These are phyloP conservation scores for Heliothis subflexa DNA, from an alignment of 1,140 invertebrate species.

Conservation along the genomic window DNA sequence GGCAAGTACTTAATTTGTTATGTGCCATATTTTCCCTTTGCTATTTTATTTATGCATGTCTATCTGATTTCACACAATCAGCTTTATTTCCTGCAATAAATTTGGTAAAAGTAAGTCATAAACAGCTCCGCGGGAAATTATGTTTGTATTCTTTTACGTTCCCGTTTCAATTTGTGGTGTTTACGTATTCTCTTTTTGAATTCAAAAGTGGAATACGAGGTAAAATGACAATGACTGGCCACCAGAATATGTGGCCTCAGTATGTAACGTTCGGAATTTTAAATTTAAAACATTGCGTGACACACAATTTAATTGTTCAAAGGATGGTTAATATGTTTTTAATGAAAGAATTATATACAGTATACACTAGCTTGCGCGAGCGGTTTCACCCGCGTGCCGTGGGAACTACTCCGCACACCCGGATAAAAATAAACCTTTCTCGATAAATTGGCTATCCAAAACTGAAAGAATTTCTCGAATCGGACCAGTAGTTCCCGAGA, in stretches of 20 bases:
- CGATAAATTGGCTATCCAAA: too few relatives aligned
- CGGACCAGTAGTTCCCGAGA: too few relatives aligned
- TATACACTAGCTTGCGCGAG: too few relatives aligned
- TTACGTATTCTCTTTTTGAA: conserved; percentile 10
- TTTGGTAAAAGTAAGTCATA: conserved; percentile 12
- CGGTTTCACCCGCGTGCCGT: too few relatives aligned
- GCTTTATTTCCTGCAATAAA: conserved; percentile 17
- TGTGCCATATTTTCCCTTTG: not conserved
- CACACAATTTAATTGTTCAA: too few relatives aligned
- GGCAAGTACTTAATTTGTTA: not conserved
- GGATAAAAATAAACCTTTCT: too few relatives aligned
- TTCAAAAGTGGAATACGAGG: conserved; percentile 1
- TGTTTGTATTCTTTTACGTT: conserved; percentile 16
- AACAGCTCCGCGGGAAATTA: conserved; percentile 11
- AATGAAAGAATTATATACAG: too few relatives aligned
- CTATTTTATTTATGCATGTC: not conserved
- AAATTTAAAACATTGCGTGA: conserved; percentile 9
- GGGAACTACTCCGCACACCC: too few relatives aligned
- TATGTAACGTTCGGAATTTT: not conserved
- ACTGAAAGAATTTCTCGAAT: too few relatives aligned
- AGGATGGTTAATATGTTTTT: too few relatives aligned
- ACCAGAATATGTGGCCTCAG: not conserved
- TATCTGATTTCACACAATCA: not conserved
- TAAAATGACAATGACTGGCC: not conserved
- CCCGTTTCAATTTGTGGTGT: conserved; percentile 7